These are phyloP conservation scores for Athalia rosae DNA, from an alignment of 2,888 invertebrate species.

Conservation along the genomic window DNA sequence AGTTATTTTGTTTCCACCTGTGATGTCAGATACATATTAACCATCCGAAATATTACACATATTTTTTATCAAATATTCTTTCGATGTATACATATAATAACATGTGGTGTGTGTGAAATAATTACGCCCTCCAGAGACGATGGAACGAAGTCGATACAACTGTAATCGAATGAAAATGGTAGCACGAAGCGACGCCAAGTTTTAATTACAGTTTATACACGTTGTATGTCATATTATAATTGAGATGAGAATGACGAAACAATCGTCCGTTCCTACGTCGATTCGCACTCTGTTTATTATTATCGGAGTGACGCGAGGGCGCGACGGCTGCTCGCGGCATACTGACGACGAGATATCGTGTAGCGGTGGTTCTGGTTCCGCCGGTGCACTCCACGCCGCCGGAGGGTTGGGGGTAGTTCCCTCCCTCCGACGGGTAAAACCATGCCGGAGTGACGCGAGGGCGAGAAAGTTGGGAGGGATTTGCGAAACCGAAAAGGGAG, in stretches of 20 bases:
- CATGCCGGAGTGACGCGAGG: slow-evolving; percentile 53
- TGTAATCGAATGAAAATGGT: too few relatives aligned
- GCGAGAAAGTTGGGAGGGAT: slow-evolving; percentile 49
- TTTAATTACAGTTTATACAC: background rate
- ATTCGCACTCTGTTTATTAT: slow-evolving; percentile 12
- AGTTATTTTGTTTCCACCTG: too few relatives aligned
- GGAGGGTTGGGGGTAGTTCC: slow-evolving; percentile 50
- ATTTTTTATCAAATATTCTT: too few relatives aligned
- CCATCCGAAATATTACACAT: too few relatives aligned
- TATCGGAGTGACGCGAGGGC: slow-evolving; percentile 40
- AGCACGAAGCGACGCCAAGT: too few relatives aligned
- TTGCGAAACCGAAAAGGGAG: slow-evolving; percentile 48
- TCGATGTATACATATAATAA: too few relatives aligned
- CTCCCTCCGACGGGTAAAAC: slow-evolving; percentile 42
- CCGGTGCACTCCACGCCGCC: slow-evolving; percentile 42
- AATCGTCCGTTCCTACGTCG: background rate
- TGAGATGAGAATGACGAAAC: background rate
- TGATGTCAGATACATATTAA: too few relatives aligned
- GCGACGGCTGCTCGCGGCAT: slow-evolving; percentile 57
- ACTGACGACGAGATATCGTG: slow-evolving; percentile 50
- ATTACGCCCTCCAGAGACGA: too few relatives aligned
- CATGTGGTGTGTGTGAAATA: too few relatives aligned
- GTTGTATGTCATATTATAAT: background rate
- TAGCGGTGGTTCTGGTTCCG: slow-evolving; percentile 49
- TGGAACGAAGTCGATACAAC: too few relatives aligned